Evolutionary conservation across 2,113 vertebrate species (phyloP).

Genomic region (Brachyhypopomus gauderio): DNA sequence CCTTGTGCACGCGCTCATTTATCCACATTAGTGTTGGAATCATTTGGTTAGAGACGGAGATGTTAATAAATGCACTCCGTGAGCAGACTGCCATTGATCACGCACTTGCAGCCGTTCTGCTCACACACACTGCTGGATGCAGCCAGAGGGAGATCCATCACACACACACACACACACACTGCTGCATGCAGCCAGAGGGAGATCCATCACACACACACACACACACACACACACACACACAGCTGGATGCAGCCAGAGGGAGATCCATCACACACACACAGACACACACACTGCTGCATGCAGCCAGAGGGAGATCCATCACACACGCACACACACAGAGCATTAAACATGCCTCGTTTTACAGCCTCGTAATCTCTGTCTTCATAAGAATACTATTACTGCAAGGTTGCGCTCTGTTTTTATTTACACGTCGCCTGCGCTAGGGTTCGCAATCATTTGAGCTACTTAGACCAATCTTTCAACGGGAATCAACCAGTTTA

Average conservation of each 20-base stretch:
- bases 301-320: conserved; percentile 32
- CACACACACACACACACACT: conserved; percentile 1
- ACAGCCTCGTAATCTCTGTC: conserved; percentile 49
- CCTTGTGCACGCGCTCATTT: conserved; percentile 52
- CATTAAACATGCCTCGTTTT: conserved; percentile 45
- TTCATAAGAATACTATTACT: conserved; percentile 47
- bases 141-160: conserved; percentile 30
- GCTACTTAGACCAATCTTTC: too few relatives aligned
- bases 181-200: not conserved
- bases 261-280: conserved; percentile 39
- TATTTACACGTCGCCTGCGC: not conserved
- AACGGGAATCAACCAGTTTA: not conserved
- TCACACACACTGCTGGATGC: conserved; percentile 35
- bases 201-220: not conserved
- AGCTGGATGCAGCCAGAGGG: conserved; percentile 27
- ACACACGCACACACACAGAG: conserved; percentile 11
- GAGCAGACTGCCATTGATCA: conserved; percentile 53
- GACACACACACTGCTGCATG: conserved; percentile 34
- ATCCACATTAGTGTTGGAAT: conserved; percentile 58
- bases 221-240: conserved; percentile 31
- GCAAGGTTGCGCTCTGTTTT: not conserved
- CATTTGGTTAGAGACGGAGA: conserved; percentile 56
- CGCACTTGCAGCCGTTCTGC: conserved; percentile 12
- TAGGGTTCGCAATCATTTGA: not conserved
- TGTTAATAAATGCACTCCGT: conserved; percentile 56